phyloP scores from a whole-genome alignment of 2,888 invertebrate species.

The Polydrusus cervinus region DNA sequence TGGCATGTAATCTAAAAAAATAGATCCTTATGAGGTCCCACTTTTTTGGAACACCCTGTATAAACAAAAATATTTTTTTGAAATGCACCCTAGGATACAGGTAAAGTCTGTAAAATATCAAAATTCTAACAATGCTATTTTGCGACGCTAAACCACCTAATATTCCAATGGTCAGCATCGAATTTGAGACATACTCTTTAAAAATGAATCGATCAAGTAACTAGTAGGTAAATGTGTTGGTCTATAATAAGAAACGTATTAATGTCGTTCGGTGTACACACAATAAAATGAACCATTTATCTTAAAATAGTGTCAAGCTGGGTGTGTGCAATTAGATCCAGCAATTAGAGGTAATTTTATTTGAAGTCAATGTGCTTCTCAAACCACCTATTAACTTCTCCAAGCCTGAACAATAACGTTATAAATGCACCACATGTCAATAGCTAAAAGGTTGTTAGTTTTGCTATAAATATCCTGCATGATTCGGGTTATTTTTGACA shows the following conservation, averaged over 20 bases:
- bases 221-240: too few species aligned
- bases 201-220: too few species aligned
- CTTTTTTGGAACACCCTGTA: too few species aligned
- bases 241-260: background rate
- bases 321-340: constrained; percentile 30
- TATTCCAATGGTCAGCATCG: too few species aligned
- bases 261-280: background rate
- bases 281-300: background rate
- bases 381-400: constrained; percentile 27
- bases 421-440: constrained; percentile 40
- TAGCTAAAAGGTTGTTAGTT: constrained; percentile 45
- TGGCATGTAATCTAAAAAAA: too few species aligned
- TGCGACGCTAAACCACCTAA: too few species aligned
- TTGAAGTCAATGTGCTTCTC: constrained; percentile 28
- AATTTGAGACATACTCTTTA: too few species aligned
- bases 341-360: constrained; percentile 25
- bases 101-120: too few species aligned
- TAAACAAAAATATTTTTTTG: too few species aligned
- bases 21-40: too few species aligned
- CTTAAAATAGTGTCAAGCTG: constrained; percentile 9
- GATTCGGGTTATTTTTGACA: constrained; percentile 46
- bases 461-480: constrained; percentile 49
- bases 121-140: too few species aligned
- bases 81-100: too few species aligned
- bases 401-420: constrained; percentile 24